phyloP scores from a whole-genome alignment of 2,888 invertebrate species.

The Oscheius sp. region DNA sequence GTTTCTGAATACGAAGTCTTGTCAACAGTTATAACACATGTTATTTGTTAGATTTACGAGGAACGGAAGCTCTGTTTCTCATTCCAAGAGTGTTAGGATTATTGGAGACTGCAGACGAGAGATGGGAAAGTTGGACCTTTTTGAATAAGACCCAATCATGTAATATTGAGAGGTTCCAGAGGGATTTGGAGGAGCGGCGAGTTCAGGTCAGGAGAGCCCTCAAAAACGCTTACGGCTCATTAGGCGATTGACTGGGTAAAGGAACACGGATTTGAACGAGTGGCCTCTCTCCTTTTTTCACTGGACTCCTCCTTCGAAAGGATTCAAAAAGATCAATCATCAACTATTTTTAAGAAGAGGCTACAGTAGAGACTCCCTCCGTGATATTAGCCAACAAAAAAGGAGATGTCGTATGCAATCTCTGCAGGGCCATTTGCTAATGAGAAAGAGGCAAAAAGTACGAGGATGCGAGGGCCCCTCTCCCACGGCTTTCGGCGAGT shows the following conservation, averaged over 20 bases:
- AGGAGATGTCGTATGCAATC: neutral
- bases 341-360: neutral
- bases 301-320: too few species aligned
- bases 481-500: conserved; percentile 15
- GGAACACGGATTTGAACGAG: too few species aligned
- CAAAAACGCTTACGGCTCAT: conserved; percentile 1
- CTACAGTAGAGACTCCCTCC: too few species aligned
- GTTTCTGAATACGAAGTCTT: too few species aligned
- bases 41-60: conserved; percentile 2
- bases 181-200: neutral
- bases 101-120: neutral
- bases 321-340: neutral
- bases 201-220: conserved; percentile 4
- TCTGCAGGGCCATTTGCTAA: conserved; percentile 7
- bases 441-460: conserved; percentile 10
- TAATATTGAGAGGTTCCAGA: neutral
- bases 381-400: neutral
- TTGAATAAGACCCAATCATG: neutral
- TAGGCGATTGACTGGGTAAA: conserved; percentile 1
- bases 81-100: conserved; percentile 2
- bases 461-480: neutral
- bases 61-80: neutral
- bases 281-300: too few species aligned
- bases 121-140: neutral
- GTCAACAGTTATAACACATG: neutral